These are phyloP conservation scores for Dryococelus australis DNA, from an alignment of 2,888 invertebrate genomes.

Conservation along the genomic window DNA sequence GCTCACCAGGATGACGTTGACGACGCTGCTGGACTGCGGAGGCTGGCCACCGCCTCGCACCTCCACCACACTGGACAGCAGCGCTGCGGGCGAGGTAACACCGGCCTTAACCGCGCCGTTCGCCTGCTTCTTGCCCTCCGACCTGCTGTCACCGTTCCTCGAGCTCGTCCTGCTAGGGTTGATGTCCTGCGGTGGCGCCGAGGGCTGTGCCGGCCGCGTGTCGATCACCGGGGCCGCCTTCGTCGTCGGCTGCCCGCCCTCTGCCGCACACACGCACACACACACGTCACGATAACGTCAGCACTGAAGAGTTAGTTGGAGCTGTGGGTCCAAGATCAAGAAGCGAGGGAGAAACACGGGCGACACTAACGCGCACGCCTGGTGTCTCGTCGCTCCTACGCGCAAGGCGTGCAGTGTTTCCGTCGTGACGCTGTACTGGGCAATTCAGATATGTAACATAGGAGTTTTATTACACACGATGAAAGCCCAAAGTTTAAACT, in stretches of 20 bases:
- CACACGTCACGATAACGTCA: not conserved
- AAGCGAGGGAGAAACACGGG: no score
- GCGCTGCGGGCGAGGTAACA: conserved; percentile 27
- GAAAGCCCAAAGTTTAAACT: no score
- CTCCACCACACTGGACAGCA: conserved; percentile 45
- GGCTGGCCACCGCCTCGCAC: conserved; percentile 40
- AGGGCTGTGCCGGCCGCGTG: conserved; percentile 48
- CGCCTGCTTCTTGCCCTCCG: conserved; percentile 32
- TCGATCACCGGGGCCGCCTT: conserved; percentile 50
- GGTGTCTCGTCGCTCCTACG: no score
- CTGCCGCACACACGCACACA: conserved; percentile 21
- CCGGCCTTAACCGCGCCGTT: not conserved
- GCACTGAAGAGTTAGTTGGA: no score
- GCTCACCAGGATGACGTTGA: conserved; percentile 20
- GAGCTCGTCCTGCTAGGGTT: conserved; percentile 58
- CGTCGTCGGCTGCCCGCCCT: conserved; percentile 34
- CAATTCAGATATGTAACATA: no score
- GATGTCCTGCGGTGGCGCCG: conserved; percentile 53
- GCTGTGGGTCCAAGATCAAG: no score
- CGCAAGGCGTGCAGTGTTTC: no score
- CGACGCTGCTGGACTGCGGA: not conserved
- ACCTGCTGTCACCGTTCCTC: conserved; percentile 37
- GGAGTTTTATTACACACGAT: no score
- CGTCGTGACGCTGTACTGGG: no score
- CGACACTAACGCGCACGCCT: no score